phyloP scores from a whole-genome alignment of 2,797 vertebrate genomes.

The Simalia tracyae region DNA sequence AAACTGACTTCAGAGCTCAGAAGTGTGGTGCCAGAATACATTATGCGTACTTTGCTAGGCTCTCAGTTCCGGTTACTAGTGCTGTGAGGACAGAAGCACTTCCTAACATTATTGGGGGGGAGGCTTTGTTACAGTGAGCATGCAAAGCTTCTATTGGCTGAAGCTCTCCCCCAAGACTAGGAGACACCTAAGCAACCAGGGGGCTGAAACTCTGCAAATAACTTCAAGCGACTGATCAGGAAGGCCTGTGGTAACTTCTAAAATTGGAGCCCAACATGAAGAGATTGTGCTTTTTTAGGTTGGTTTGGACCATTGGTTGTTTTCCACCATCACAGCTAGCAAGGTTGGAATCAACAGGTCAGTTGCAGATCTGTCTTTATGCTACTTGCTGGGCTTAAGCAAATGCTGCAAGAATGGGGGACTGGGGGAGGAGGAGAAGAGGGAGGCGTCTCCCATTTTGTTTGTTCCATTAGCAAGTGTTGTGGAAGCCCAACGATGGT shows the following conservation, averaged over 20 bases:
- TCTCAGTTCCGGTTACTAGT: slow-evolving; percentile 70
- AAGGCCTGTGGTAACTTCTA: slow-evolving; percentile 72
- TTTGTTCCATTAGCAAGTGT: slow-evolving; percentile 76
- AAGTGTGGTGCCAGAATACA: slow-evolving; percentile 98
- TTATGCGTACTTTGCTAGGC: slow-evolving; percentile 73
- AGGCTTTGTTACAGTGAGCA: slow-evolving; percentile 69
- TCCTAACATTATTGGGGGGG: slow-evolving; percentile 62
- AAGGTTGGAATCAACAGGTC: slow-evolving; percentile 74
- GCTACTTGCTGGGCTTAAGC: slow-evolving; percentile 74
- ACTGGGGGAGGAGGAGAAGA: slow-evolving; percentile 47
- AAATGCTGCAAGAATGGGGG: slow-evolving; percentile 66
- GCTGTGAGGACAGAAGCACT: slow-evolving; percentile 73
- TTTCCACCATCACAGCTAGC: slow-evolving; percentile 67
- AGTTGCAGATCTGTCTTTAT: slow-evolving; percentile 69
- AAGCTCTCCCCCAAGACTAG: slow-evolving; percentile 72
- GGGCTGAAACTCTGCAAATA: slow-evolving; percentile 80
- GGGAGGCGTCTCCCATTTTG: slow-evolving; percentile 72
- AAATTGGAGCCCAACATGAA: slow-evolving; percentile 70
- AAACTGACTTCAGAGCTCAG: slow-evolving; percentile 69
- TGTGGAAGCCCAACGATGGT: slow-evolving; percentile 73
- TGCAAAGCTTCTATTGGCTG: slow-evolving; percentile 73
- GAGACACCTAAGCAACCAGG: slow-evolving; percentile 71
- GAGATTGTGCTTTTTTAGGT: slow-evolving; percentile 62
- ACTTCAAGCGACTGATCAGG: slow-evolving; percentile 75
- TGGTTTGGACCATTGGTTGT: slow-evolving; percentile 73